Evolutionary conservation across 2,797 vertebrate genomes (phyloP).

Genomic region (Gymnothorax reevesii): DNA sequence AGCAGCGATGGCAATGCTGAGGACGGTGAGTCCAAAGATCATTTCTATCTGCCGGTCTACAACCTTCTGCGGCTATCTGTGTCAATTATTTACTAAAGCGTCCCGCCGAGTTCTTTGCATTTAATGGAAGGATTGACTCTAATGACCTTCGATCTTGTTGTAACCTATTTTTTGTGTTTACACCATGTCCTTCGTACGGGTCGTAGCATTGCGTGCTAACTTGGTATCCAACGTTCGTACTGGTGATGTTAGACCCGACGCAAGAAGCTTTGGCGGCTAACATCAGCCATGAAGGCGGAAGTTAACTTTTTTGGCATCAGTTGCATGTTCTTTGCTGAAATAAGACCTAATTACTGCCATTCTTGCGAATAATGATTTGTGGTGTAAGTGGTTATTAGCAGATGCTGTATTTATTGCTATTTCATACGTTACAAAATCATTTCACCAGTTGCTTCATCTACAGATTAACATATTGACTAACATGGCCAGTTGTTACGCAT

Average conservation of each 20-base stretch:
- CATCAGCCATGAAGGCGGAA: neutral
- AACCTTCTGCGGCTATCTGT: neutral
- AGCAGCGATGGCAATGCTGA: slow-evolving; percentile 71
- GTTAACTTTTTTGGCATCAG: neutral
- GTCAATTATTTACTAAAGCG: slow-evolving; percentile 57
- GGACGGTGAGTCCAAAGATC: slow-evolving; percentile 69
- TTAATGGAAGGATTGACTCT: neutral
- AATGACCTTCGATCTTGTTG: neutral
- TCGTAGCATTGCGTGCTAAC: neutral
- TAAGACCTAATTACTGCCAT: too few species aligned
- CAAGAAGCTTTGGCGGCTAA: neutral
- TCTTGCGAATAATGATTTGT: neutral
- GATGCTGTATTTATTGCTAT: neutral
- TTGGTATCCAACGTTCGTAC: neutral
- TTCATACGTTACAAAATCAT: neutral
- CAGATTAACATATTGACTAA: neutral
- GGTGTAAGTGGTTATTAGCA: neutral
- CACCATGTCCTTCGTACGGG: neutral
- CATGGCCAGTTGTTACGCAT: neutral
- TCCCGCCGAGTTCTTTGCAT: neutral
- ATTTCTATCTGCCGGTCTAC: slow-evolving; percentile 20
- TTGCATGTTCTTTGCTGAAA: neutral
- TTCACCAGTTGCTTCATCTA: neutral
- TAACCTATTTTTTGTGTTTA: slow-evolving; percentile 12
- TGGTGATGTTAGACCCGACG: neutral